Evolutionary conservation across 2,113 vertebrate species (phyloP).

Genomic region (Seriola dumerili): DNA sequence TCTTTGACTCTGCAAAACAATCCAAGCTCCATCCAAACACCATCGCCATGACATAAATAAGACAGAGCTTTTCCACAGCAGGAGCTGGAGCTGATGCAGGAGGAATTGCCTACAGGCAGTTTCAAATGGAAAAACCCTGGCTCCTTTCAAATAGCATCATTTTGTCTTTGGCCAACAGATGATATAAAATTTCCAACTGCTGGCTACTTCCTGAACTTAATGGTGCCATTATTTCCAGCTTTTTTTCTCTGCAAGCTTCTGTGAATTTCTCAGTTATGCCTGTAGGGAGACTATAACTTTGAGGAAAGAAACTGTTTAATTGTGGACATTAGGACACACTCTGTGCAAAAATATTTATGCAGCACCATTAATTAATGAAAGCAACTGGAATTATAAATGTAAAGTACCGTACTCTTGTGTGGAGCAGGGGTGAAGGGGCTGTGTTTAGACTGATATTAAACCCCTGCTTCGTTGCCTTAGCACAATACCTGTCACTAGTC

Average conservation of each 20-base stretch:
- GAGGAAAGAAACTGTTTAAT: slow-evolving; percentile 14
- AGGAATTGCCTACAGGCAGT: slow-evolving; percentile 23
- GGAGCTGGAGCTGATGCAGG: slow-evolving; percentile 29
- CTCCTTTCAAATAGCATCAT: slow-evolving; percentile 38
- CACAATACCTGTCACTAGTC: slow-evolving; percentile 26
- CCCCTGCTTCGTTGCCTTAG: background rate
- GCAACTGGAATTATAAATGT: background rate
- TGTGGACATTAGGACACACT: background rate
- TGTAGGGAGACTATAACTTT: slow-evolving; percentile 26
- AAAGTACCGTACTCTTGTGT: background rate
- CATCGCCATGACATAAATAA: slow-evolving; percentile 49
- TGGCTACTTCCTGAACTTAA: slow-evolving; percentile 19
- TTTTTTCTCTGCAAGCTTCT: background rate
- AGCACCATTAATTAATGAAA: slow-evolving; percentile 5
- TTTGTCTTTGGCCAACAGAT: slow-evolving; percentile 52
- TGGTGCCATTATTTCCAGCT: slow-evolving; percentile 21
- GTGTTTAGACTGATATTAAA: slow-evolving; percentile 45
- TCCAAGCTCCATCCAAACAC: slow-evolving; percentile 36
- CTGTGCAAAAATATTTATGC: slow-evolving; percentile 14
- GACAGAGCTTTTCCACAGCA: slow-evolving; percentile 33
- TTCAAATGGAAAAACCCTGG: background rate
- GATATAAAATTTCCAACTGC: slow-evolving; percentile 46
- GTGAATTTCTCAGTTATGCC: slow-evolving; percentile 29
- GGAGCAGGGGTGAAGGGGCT: background rate
- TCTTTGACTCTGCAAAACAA: slow-evolving; percentile 34